Base-by-base conservation (phyloP, 2,888 invertebrate species). In the Philereme vetulata region DNA sequence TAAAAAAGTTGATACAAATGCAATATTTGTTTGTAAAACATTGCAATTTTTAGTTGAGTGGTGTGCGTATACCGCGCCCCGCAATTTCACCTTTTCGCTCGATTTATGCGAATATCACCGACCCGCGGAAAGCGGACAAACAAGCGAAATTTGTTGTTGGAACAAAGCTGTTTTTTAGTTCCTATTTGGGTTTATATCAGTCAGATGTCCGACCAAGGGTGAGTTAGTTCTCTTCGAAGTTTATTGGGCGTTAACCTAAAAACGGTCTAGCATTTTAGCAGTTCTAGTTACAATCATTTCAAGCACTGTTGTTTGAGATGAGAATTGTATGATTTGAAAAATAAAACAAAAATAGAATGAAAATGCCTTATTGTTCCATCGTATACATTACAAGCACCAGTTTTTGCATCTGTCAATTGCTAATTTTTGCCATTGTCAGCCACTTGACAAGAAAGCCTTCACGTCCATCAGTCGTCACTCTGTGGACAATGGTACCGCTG, bases 1-100 rank as follows among this genome's bases (percentile, higher is more conserved):
- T 21, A 81, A 58, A 58, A 58, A 45, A 78, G 81, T 51, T 35
- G 44, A 48, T 48, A 72, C 74, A 77, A 79, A 78, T 77, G 82
- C 83, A 81, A 87, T 85, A 85, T 89, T 87, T 82, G 84, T 84
- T 83, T 81, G 81, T 82, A 74, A 78, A 84, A 85, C 86, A 85
- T 85, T 75, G 82, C 86, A 82, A 84, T 87, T 89, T 90, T 87
- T 85, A 83, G 86, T 86, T 78, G 85, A 86, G 85, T 81, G 84
- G 77, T 73, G 82, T 82, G 75, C 79, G 85, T 85, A 85, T 84
- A 83, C 81, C 86, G 86, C 85, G 75, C 81, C 81, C 72, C 78
- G 89, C 88, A 90, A 90, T 92, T 91, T 87, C 85, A 85, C 82
- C 82, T 85, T 88, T 88, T 81, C 84, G 80, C 83, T 80, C 82